Evolutionary conservation across 2,888 invertebrate genomes (phyloP).

Genomic region (Macrosiphum euphorbiae): DNA sequence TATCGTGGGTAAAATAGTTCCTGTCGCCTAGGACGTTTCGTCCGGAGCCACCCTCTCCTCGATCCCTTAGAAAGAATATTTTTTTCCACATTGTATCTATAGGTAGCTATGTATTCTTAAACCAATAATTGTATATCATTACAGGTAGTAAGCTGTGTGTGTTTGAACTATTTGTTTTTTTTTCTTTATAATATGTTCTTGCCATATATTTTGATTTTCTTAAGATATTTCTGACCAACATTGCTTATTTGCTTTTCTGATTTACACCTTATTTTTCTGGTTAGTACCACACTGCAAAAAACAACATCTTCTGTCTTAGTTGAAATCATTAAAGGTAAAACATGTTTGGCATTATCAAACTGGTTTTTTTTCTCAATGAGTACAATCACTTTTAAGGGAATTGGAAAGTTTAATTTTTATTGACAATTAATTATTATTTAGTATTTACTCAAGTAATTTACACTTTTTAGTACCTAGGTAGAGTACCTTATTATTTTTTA

Average conservation of each 20-base stretch:
- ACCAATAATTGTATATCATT: not conserved
- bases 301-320: not conserved
- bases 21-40: not conserved
- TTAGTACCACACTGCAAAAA: not conserved
- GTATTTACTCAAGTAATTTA: not conserved
- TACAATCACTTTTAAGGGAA: conserved; percentile 41
- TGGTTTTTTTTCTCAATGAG: conserved; percentile 36
- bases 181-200: not conserved
- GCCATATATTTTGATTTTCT: not conserved
- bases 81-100: not conserved
- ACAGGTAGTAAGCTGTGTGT: not conserved
- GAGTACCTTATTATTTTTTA: not conserved
- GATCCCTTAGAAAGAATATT: not conserved
- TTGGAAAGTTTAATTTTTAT: conserved; percentile 60
- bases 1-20: not conserved
- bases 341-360: conserved; percentile 44
- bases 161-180: not conserved
- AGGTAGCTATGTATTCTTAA: not conserved
- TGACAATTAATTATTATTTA: not conserved
- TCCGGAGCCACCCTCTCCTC: not conserved
- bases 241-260: not conserved
- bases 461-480: not conserved
- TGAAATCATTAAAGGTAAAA: conserved; percentile 18
- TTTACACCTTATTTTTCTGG: not conserved
- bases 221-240: not conserved